Percentiles rank a stretch among this genome's conserved stretches.
Conservation (phyloP, 2,113 vertebrate species). For the Nannospalax galili region DNA sequence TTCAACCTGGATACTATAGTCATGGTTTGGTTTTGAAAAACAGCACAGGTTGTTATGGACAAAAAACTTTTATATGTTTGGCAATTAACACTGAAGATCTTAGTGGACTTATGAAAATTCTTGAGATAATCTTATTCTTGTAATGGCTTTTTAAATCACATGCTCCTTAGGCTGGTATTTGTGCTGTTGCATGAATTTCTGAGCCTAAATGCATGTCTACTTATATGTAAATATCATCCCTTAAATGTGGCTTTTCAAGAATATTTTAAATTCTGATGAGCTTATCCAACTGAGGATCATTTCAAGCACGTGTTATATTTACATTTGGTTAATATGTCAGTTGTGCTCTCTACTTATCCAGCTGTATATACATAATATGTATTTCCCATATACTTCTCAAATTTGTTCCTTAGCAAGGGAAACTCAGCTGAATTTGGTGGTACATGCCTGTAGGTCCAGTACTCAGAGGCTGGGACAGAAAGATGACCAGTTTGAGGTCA, state of each 20-base stretch:
- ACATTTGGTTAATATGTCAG: not conserved
- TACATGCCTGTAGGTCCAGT: not conserved
- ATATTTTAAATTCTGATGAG: constrained; percentile 2
- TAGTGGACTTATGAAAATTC: not conserved
- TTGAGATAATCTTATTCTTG: not conserved
- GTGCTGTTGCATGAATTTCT: not conserved
- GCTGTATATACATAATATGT: not conserved
- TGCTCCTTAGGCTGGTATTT: not conserved
- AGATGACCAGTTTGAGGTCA: not conserved
- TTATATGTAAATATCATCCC: not conserved
- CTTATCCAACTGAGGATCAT: not conserved
- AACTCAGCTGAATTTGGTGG: not conserved
- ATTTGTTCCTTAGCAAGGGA: not conserved
- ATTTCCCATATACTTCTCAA: not conserved
- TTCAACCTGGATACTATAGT: not conserved
- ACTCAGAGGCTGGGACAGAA: not conserved
- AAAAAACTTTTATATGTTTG: not conserved
- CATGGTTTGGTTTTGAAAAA: not conserved
- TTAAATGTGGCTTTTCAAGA: constrained; percentile 16
- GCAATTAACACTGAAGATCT: not conserved
- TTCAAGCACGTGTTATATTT: not conserved
- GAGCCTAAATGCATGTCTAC: not conserved
- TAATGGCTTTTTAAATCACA: not conserved
- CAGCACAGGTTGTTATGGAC: not conserved
- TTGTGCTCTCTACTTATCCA: not conserved